These are phyloP conservation scores for Gymnodraco acuticeps DNA, from an alignment of 2,797 vertebrate species.

Conservation along the genomic window DNA sequence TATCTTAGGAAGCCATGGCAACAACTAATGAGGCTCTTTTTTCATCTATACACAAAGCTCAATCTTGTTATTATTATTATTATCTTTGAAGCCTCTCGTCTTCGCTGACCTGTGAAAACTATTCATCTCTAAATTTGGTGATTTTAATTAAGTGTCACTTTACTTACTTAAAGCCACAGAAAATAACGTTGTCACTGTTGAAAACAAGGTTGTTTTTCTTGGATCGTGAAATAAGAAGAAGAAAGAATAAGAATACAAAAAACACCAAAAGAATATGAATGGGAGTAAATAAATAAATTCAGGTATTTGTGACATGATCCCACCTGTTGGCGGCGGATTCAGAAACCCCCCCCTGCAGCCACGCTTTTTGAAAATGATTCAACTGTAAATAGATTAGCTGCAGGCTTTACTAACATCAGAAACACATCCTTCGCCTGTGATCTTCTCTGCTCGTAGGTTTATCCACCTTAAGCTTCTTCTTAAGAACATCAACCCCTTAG, in stretches of 20 bases:
- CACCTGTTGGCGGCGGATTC: conserved; percentile 64
- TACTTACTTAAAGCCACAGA: neutral
- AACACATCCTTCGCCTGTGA: conserved; percentile 52
- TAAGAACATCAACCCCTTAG: conserved; percentile 46
- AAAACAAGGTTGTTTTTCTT: neutral
- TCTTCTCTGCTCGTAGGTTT: conserved; percentile 64
- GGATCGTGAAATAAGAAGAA: neutral
- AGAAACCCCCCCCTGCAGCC: conserved; percentile 50
- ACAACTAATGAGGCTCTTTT: neutral
- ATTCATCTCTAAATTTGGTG: neutral
- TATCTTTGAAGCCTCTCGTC: neutral
- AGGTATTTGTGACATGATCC: conserved; percentile 45
- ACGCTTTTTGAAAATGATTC: conserved; percentile 55
- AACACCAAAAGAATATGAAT: no score
- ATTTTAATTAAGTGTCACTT: neutral
- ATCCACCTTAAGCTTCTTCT: conserved; percentile 61
- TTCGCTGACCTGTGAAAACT: neutral
- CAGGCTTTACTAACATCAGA: conserved; percentile 57
- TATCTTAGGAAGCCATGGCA: conserved; percentile 1
- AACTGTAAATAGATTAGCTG: conserved; percentile 62
- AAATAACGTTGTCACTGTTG: neutral
- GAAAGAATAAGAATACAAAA: no score
- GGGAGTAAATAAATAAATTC: no score
- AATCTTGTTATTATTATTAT: neutral
- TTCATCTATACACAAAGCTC: neutral